These are phyloP conservation scores for Meganola albula DNA, from an alignment of 2,888 invertebrate species.

Conservation along the genomic window DNA sequence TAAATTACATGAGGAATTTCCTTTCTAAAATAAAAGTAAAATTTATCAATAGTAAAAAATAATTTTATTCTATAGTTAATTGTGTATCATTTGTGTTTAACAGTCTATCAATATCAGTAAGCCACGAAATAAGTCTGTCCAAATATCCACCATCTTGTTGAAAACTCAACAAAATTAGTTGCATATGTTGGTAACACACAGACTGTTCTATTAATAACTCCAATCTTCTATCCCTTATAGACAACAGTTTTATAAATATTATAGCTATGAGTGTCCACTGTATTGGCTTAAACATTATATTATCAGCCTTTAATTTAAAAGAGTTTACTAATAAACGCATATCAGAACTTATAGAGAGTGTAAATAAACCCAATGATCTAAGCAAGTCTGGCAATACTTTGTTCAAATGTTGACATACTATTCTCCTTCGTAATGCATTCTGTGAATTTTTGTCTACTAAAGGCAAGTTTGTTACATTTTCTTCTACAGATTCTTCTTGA, in stretches of 20 bases:
- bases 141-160: slow-evolving; percentile 71
- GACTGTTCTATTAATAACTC: slow-evolving; percentile 45
- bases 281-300: slow-evolving; percentile 83
- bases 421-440: slow-evolving; percentile 80
- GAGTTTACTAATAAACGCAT: slow-evolving; percentile 77
- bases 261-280: slow-evolving; percentile 85
- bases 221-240: slow-evolving; percentile 52
- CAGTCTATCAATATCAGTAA: slow-evolving; percentile 69
- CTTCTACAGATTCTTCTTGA: slow-evolving; percentile 32
- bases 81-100: slow-evolving; percentile 59
- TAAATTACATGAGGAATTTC: neutral
- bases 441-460: slow-evolving; percentile 82
- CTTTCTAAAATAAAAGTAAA: slow-evolving; percentile 2
- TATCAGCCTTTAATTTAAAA: slow-evolving; percentile 82
- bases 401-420: slow-evolving; percentile 82
- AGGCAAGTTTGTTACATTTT: slow-evolving; percentile 73
- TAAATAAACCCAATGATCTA: slow-evolving; percentile 62
- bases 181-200: slow-evolving; percentile 59
- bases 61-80: slow-evolving; percentile 43
- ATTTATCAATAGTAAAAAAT: neutral
- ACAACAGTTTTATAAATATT: slow-evolving; percentile 81
- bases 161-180: slow-evolving; percentile 66
- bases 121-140: slow-evolving; percentile 67
- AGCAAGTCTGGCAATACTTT: slow-evolving; percentile 79
- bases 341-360: slow-evolving; percentile 59